Evolutionary conservation across 2,797 vertebrate genomes (phyloP).

Genomic region (Poeciliopsis paucimaculata): DNA sequence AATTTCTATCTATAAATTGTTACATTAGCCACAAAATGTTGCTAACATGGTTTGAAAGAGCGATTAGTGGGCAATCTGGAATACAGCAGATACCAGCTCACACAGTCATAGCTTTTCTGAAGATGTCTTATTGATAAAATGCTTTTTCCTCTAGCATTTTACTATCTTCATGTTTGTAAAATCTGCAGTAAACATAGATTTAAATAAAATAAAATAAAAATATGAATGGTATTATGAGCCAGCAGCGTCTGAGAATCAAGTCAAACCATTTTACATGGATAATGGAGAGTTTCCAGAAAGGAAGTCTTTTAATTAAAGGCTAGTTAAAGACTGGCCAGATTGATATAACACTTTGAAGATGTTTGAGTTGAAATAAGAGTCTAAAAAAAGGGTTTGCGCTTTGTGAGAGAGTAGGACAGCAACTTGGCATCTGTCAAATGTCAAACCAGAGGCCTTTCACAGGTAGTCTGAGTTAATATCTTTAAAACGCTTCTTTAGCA

Average conservation of each 20-base stretch:
- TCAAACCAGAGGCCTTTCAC: neutral
- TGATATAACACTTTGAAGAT: constrained; percentile 41
- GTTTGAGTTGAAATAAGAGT: constrained; percentile 36
- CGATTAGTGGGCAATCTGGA: neutral
- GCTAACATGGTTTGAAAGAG: neutral
- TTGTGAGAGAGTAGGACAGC: neutral
- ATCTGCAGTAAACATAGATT: constrained; percentile 11
- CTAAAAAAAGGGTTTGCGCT: constrained; percentile 26
- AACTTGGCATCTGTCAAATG: constrained; percentile 13
- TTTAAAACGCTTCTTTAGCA: neutral
- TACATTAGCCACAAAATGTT: neutral
- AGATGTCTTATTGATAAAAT: neutral
- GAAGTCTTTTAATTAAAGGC: constrained; percentile 48
- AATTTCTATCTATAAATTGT: neutral
- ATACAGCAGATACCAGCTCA: neutral
- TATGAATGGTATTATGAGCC: constrained; percentile 33
- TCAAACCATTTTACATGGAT: constrained; percentile 39
- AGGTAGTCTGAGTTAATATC: constrained; percentile 1
- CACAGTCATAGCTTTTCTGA: neutral
- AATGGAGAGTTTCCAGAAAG: constrained; percentile 55
- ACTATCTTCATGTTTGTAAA: neutral
- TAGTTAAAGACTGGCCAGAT: constrained; percentile 47
- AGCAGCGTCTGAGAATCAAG: constrained; percentile 49
- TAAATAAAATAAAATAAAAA: neutral
- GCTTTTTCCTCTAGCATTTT: neutral